phyloP scores from a whole-genome alignment of 2,113 vertebrate genomes.

The Dasyornis broadbenti region DNA sequence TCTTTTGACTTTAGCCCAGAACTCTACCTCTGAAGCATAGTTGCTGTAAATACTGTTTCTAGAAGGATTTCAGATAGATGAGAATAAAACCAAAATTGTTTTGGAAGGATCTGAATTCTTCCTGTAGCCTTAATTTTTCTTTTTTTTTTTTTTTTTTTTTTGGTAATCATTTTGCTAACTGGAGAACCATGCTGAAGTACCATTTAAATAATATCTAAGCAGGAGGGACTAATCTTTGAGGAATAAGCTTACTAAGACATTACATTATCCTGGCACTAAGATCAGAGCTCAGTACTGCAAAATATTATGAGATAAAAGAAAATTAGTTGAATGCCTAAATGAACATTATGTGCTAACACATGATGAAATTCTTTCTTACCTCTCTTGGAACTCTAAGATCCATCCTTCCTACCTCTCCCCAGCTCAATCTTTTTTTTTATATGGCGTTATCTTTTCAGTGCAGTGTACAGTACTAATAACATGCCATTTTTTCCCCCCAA shows the following conservation, averaged over 20 bases:
- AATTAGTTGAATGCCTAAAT: background rate
- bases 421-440: background rate
- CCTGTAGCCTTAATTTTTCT: background rate
- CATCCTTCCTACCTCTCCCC: background rate
- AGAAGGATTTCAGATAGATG: background rate
- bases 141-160: too few species aligned
- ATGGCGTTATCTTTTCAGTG: background rate
- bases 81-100: background rate
- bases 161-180: background rate
- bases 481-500: background rate
- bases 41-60: background rate
- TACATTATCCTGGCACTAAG: background rate
- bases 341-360: background rate
- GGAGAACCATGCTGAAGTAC: background rate
- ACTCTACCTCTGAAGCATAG: background rate
- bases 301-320: background rate
- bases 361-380: background rate
- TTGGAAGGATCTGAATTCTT: background rate
- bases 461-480: background rate
- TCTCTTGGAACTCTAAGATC: background rate
- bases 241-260: background rate
- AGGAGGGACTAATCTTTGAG: background rate
- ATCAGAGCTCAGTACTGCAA: background rate
- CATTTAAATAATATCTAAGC: conserved; percentile 2
- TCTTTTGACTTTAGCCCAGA: background rate